phyloP scores from a whole-genome alignment of 2,113 vertebrate genomes.

The Cynoglossus semilaevis region DNA sequence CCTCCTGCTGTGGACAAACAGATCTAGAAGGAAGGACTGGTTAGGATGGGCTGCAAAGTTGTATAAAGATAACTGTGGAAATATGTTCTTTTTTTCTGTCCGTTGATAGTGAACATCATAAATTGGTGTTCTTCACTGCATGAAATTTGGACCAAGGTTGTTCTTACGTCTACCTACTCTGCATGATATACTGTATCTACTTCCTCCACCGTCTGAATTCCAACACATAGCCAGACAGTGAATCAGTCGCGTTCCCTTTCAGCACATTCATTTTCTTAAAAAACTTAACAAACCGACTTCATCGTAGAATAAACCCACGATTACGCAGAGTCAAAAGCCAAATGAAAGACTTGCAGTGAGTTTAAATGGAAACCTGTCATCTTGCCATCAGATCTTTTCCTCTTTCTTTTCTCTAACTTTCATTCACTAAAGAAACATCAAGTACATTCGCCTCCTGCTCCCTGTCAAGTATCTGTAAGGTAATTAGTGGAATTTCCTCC shows the following conservation, averaged over 20 bases:
- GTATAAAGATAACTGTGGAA: no score
- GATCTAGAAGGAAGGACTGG: no score
- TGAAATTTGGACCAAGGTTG: neutral
- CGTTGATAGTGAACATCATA: conserved; percentile 2
- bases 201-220: conserved; percentile 34
- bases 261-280: conserved; percentile 25
- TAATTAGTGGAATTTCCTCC: conserved; percentile 75
- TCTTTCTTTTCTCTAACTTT: conserved; percentile 50
- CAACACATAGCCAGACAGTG: conserved; percentile 33
- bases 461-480: conserved; percentile 58
- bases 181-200: conserved; percentile 25
- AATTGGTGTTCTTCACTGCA: neutral
- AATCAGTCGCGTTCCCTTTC: conserved; percentile 66
- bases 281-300: conserved; percentile 38
- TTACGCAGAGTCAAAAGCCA: conserved; percentile 39
- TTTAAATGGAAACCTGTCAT: conserved; percentile 64
- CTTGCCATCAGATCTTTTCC: conserved; percentile 65
- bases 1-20: neutral
- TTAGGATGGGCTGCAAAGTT: no score
- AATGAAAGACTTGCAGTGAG: conserved; percentile 55
- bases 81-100: no score
- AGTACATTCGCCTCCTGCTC: conserved; percentile 66
- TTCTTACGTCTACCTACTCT: neutral
- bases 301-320: conserved; percentile 22
- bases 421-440: conserved; percentile 23